These are phyloP conservation scores for Parascotia fuliginaria DNA, from an alignment of 2,888 invertebrate species.

Conservation along the genomic window DNA sequence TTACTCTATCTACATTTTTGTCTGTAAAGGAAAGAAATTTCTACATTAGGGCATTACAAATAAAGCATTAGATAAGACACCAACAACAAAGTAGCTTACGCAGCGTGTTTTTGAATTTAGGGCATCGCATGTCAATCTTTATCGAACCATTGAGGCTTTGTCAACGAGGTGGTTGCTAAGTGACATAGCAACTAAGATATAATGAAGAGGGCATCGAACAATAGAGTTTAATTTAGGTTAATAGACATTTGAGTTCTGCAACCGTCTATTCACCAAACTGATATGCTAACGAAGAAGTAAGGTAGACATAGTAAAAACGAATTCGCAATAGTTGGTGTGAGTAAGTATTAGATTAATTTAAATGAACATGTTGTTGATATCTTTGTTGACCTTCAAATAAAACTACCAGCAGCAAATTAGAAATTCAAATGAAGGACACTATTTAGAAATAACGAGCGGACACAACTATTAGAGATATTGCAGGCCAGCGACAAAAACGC, in stretches of 20 bases:
- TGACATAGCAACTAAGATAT: constrained; percentile 55
- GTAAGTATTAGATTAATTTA: constrained; percentile 2
- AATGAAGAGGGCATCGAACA: constrained; percentile 64
- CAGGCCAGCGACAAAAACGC: constrained; percentile 28
- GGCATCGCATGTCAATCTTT: constrained; percentile 45
- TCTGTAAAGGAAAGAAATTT: constrained; percentile 77
- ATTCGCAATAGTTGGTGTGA: constrained; percentile 7
- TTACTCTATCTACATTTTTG: constrained; percentile 81
- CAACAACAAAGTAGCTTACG: constrained; percentile 68
- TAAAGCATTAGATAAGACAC: constrained; percentile 40
- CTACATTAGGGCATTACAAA: constrained; percentile 52
- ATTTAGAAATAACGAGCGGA: constrained; percentile 48
- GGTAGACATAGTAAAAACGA: constrained; percentile 15
- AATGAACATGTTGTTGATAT: constrained; percentile 14
- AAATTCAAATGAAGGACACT: constrained; percentile 47
- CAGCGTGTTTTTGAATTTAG: constrained; percentile 41
- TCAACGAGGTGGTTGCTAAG: constrained; percentile 56
- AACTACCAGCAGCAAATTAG: constrained; percentile 28
- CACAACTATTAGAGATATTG: constrained; percentile 40
- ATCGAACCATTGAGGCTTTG: constrained; percentile 52
- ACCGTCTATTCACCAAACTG: constrained; percentile 36
- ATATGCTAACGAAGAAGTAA: constrained; percentile 23
- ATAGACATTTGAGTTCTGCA: constrained; percentile 62
- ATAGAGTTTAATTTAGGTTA: constrained; percentile 73
- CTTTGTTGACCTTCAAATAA: constrained; percentile 21